Evolutionary conservation across 2,888 invertebrate genomes (phyloP).

Genomic region (Orthosia gothica): DNA sequence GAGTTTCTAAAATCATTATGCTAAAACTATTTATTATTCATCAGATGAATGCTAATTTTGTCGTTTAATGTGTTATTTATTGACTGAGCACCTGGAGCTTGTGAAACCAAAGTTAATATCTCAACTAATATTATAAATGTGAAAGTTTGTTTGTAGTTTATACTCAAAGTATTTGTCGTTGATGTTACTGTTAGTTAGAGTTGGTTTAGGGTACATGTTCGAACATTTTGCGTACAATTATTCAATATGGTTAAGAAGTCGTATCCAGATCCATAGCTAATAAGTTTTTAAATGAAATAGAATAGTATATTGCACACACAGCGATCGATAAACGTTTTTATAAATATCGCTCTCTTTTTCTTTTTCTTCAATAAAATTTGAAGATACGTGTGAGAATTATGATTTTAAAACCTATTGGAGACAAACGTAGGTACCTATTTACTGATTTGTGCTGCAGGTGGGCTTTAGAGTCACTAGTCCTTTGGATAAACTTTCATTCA

Average conservation of each 20-base stretch:
- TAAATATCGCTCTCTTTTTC: too few relatives aligned
- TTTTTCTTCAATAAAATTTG: background rate
- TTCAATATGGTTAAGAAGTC: too few relatives aligned
- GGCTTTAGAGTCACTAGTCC: background rate
- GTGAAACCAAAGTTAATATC: conserved; percentile 24
- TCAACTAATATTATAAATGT: background rate
- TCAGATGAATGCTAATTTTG: conserved; percentile 36
- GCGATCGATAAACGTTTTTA: too few relatives aligned
- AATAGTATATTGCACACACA: too few relatives aligned
- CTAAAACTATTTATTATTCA: conserved; percentile 39
- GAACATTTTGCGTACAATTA: background rate
- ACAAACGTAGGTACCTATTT: background rate
- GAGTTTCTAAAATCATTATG: conserved; percentile 50
- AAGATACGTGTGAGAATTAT: too few relatives aligned
- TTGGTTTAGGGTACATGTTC: background rate
- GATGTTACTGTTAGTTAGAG: too few relatives aligned
- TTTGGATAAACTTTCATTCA: background rate
- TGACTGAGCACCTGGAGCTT: conserved; percentile 18
- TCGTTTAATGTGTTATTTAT: conserved; percentile 30
- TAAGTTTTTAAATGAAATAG: too few relatives aligned
- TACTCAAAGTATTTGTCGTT: background rate
- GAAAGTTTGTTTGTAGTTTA: conserved; percentile 1
- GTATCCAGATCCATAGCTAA: too few relatives aligned
- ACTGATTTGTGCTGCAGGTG: background rate
- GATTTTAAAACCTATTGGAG: background rate